Evolutionary conservation across 2,888 invertebrate species (phyloP).

Genomic region (Dioctria linearis): DNA sequence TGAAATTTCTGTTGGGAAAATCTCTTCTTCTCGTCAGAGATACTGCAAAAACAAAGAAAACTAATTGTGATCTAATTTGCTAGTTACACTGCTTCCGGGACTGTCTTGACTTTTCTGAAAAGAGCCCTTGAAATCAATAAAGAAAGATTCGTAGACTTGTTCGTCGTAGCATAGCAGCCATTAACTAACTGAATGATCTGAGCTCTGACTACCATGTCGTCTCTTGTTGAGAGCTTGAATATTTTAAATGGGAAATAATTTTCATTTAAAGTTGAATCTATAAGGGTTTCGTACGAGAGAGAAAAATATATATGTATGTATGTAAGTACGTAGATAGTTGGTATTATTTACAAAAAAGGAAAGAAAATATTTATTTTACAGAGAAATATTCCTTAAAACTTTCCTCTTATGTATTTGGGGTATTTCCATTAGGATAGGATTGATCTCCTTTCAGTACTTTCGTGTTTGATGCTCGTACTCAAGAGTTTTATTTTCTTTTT

Average conservation of each 20-base stretch:
- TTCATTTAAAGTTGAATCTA: conserved; percentile 15
- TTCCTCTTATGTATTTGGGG: not conserved
- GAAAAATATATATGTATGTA: conserved; percentile 17
- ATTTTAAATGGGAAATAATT: conserved; percentile 30
- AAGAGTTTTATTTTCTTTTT: not conserved
- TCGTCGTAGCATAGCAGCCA: not conserved
- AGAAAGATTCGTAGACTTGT: not conserved
- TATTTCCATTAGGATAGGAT: conserved; percentile 3
- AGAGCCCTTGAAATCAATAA: conserved; percentile 29
- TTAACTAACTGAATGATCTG: conserved; percentile 11
- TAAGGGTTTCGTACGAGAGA: conserved; percentile 16
- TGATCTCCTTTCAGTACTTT: conserved; percentile 7
- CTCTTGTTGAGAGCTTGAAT: conserved; percentile 10
- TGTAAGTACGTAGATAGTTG: not conserved
- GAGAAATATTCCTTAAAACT: conserved; percentile 1
- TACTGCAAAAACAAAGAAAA: conserved; percentile 36
- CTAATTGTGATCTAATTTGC: conserved; percentile 34
- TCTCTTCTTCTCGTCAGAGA: not conserved
- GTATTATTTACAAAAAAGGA: not conserved
- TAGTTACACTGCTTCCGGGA: conserved; percentile 25
- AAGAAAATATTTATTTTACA: not conserved
- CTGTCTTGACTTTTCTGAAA: conserved; percentile 13
- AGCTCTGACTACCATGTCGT: not conserved
- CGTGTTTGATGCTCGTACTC: not conserved
- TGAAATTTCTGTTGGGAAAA: not conserved